phyloP scores from a whole-genome alignment of 2,888 invertebrate species.

The Antitype chi region DNA sequence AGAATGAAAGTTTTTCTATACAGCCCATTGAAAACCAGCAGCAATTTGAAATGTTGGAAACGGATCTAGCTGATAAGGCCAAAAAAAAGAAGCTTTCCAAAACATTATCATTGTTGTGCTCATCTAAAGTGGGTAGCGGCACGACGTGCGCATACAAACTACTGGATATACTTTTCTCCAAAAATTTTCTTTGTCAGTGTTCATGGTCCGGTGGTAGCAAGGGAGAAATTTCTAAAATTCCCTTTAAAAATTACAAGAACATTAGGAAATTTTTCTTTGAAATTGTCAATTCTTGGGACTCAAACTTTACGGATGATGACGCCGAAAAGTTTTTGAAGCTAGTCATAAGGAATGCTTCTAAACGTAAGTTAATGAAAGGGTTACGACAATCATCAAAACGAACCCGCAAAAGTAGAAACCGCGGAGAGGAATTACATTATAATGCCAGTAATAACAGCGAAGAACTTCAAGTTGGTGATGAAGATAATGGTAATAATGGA shows the following conservation, averaged over 20 bases:
- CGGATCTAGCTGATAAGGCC: constrained; percentile 25
- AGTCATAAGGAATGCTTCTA: constrained; percentile 19
- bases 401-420: constrained; percentile 27
- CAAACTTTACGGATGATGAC: constrained; percentile 24
- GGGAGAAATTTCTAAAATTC: constrained; percentile 32
- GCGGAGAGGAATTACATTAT: constrained; percentile 19
- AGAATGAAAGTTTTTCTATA: constrained; percentile 23
- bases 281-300: constrained; percentile 29
- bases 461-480: constrained; percentile 29
- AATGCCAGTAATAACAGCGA: constrained; percentile 22
- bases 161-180: constrained; percentile 26
- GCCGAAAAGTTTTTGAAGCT: constrained; percentile 30
- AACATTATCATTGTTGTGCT: constrained; percentile 29
- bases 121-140: constrained; percentile 22
- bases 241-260: constrained; percentile 35
- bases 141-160: constrained; percentile 31
- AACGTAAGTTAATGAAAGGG: constrained; percentile 33
- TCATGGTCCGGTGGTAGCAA: constrained; percentile 43
- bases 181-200: constrained; percentile 32
- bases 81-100: constrained; percentile 25
- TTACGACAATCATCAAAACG: constrained; percentile 33
- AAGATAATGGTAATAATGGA: constrained; percentile 28
- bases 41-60: constrained; percentile 29
- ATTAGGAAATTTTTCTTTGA: constrained; percentile 18
- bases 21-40: constrained; percentile 27